phyloP scores from a whole-genome alignment of 2,888 invertebrate species.

The Torymus tubicola region DNA sequence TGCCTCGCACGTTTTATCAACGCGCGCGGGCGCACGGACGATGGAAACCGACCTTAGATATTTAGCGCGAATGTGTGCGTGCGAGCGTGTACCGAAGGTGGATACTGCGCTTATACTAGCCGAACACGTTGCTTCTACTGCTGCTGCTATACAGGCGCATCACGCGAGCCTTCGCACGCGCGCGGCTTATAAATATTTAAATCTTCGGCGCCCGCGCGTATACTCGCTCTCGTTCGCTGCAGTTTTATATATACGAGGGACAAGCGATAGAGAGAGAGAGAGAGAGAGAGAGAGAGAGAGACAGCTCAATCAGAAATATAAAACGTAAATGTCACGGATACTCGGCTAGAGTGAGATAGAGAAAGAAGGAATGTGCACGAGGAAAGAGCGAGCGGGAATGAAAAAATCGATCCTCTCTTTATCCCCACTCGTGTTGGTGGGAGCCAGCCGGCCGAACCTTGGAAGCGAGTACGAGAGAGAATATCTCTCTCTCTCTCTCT shows the following conservation, averaged over 20 bases:
- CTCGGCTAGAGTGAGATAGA: slow-evolving; percentile 14
- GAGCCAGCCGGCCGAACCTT: slow-evolving; percentile 39
- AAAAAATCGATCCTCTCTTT: slow-evolving; percentile 56
- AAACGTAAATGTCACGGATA: slow-evolving; percentile 36
- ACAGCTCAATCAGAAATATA: slow-evolving; percentile 41
- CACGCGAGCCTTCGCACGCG: slow-evolving; percentile 10
- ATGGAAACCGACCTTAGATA: slow-evolving; percentile 17
- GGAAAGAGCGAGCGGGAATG: slow-evolving; percentile 43
- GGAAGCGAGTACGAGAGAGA: slow-evolving; percentile 38
- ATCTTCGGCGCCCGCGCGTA: neutral
- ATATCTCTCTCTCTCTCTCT: slow-evolving; percentile 16
- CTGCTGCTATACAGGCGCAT: too few relatives aligned
- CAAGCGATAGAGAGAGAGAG: too few relatives aligned
- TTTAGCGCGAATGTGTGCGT: neutral
- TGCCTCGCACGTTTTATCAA: neutral
- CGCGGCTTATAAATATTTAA: slow-evolving; percentile 42
- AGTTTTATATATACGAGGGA: slow-evolving; percentile 2
- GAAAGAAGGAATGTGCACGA: slow-evolving; percentile 10
- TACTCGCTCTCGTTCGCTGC: neutral
- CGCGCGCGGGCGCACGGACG: too few relatives aligned
- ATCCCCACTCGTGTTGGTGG: slow-evolving; percentile 40
- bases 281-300: too few relatives aligned
- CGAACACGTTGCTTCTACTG: too few relatives aligned
- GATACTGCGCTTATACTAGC: too few relatives aligned
- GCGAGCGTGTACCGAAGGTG: too few relatives aligned